Base-by-base conservation (phyloP, 2,888 invertebrate genomes). In the Conus canariensis region DNA sequence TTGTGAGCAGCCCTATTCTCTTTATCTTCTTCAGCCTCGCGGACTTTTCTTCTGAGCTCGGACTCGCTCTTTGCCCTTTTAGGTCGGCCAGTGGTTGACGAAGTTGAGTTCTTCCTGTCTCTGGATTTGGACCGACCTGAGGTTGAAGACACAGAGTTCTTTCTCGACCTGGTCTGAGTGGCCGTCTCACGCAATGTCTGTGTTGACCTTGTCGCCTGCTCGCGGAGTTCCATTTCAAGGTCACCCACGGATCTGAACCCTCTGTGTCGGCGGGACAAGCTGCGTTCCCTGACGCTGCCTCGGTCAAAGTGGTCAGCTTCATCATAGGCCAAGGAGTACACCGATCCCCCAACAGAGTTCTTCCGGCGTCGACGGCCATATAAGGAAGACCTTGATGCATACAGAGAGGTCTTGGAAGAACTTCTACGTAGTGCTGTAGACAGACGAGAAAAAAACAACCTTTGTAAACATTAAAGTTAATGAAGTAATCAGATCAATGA, bases 381-480 rank as follows among this genome's bases (percentile, higher is more conserved):
- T 60, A 95, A 82, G 10, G 94, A 94, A 70, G 94, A 94, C 74
- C 95, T 91, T n/a, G 95, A 95, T 16, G 95, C 93, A 91, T 95
- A 95, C 45, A 95, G 90, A 0, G 95, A 95, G 25, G 92, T 93
- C 88, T 93, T 93, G 16, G 95, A 95, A 9, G 93, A 92, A 19
- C 94, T 91, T 85, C 95, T 92, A 25, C 92, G 91, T 9, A 95
- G 92, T 56, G 94, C 95, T 95, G 93, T 22, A 10, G 85, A 86
- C 59, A 59, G 12, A 83, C 59, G 56, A 58, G 22, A 19, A 88
- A 45, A 45, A 45, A 1, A 74, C 19, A 74, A 22, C 19, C 16
- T 74, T 74, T 74, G 14, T 74, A 45, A 45, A 45, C 45, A 45
- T 64, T 16, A 64, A 64, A 64, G 64, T 12, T 64, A 64, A 16